A percentile compares a stretch with the other conserved stretches of the same genome.
Evolutionary conservation across 2,888 invertebrate species (phyloP).

Genomic region (Griposia aprilina): DNA sequence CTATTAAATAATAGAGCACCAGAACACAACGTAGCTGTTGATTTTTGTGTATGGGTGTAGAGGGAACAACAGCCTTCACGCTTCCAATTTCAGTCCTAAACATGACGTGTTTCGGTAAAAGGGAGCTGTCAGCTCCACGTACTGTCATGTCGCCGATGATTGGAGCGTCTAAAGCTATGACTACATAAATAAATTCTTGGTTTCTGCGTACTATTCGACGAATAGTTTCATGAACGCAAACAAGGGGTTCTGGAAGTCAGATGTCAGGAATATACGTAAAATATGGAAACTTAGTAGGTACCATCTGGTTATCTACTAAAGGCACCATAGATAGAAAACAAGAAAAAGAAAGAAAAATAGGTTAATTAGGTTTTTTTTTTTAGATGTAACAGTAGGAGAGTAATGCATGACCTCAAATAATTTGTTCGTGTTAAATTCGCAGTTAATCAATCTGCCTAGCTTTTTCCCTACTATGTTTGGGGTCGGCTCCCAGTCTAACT

Average conservation of each 20-base stretch:
- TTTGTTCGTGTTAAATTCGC: not conserved
- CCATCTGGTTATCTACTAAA: not conserved
- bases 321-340: no score
- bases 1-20: not conserved
- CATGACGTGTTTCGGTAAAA: constrained; percentile 60
- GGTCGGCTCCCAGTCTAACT: not conserved
- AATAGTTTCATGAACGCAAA: not conserved
- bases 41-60: constrained; percentile 25
- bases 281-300: no score
- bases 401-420: not conserved
- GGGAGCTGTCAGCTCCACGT: constrained; percentile 44
- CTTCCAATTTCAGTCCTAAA: constrained; percentile 23
- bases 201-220: not conserved
- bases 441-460: not conserved
- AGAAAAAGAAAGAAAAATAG: no score
- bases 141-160: constrained; percentile 65
- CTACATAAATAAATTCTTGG: constrained; percentile 25
- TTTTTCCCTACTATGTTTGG: not conserved
- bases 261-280: not conserved
- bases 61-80: constrained; percentile 22
- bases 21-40: constrained; percentile 5
- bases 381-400: not conserved
- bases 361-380: no score
- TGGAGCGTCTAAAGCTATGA: constrained; percentile 15
- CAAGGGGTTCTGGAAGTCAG: not conserved